These are phyloP conservation scores for Dicyrtomina minuta DNA, from an alignment of 2,888 invertebrate genomes.

Conservation along the genomic window DNA sequence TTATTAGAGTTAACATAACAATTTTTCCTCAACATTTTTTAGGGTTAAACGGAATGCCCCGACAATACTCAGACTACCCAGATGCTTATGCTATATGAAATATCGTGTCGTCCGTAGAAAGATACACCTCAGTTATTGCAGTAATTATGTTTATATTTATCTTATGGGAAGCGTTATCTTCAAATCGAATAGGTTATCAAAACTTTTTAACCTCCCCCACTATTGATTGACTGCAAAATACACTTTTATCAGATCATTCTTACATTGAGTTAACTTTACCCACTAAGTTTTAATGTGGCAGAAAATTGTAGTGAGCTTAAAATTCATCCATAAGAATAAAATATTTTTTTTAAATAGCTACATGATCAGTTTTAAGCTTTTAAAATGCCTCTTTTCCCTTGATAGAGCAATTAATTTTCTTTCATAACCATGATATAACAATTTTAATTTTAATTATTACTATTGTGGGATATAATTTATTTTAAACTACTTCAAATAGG, in stretches of 20 bases:
- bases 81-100: constrained; percentile 69
- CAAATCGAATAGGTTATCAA: constrained; percentile 59
- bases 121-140: constrained; percentile 64
- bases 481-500: constrained; percentile 63
- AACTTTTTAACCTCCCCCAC: constrained; percentile 61
- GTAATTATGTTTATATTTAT: constrained; percentile 65
- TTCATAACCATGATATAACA: constrained; percentile 66
- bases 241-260: constrained; percentile 50
- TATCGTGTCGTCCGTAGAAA: constrained; percentile 68
- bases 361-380: constrained; percentile 59
- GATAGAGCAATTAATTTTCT: constrained; percentile 69
- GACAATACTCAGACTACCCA: constrained; percentile 73
- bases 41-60: constrained; percentile 71
- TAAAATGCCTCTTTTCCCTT: constrained; percentile 66
- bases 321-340: constrained; percentile 32
- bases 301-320: constrained; percentile 48
- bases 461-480: constrained; percentile 62
- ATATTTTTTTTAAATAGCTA: constrained; percentile 45
- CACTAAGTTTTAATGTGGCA: constrained; percentile 41
- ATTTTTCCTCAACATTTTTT: constrained; percentile 80
- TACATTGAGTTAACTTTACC: constrained; percentile 44
- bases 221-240: constrained; percentile 57
- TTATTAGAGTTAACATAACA: constrained; percentile 75
- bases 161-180: constrained; percentile 64
- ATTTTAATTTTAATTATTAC: constrained; percentile 66